A percentile compares a stretch with the other conserved stretches of the same genome.
Evolutionary conservation across 2,797 vertebrate species (phyloP).

Genomic region (Vespertilio murinus): DNA sequence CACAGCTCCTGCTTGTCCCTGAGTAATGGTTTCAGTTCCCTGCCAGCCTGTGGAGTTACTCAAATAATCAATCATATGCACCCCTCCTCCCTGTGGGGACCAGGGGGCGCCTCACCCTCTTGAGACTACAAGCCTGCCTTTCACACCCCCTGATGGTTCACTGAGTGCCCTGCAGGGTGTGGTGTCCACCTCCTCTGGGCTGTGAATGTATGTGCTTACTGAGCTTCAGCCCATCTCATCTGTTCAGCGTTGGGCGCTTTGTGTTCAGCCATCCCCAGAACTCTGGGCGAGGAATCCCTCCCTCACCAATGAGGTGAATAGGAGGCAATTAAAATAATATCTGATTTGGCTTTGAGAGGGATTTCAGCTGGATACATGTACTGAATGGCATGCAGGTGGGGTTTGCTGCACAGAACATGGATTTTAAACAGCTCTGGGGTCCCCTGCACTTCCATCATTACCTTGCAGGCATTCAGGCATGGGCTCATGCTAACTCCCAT

Average conservation of each 20-base stretch:
- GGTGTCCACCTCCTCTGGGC: rapidly evolving
- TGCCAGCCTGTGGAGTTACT: not conserved
- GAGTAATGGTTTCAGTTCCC: not conserved
- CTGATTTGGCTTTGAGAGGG: not conserved
- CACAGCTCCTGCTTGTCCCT: not conserved
- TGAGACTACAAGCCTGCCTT: not conserved
- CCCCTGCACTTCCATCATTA: not conserved
- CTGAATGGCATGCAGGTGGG: not conserved
- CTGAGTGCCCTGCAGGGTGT: not conserved
- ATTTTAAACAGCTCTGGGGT: not conserved
- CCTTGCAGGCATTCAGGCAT: not conserved
- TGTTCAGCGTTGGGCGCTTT: not conserved
- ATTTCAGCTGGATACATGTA: not conserved
- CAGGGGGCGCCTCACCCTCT: not conserved
- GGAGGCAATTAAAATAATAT: not conserved
- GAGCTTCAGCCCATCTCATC: not conserved
- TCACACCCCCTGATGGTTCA: not conserved
- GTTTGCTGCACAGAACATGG: not conserved
- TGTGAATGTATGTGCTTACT: not conserved
- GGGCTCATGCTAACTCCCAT: not conserved
- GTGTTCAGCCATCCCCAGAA: not conserved
- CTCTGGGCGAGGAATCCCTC: not conserved
- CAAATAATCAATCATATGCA: not conserved
- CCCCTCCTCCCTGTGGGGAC: not conserved
- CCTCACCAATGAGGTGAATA: not conserved